Evolutionary conservation across 1,140 invertebrate species (phyloP).

Genomic region (Macrosteles quadrilineatus): DNA sequence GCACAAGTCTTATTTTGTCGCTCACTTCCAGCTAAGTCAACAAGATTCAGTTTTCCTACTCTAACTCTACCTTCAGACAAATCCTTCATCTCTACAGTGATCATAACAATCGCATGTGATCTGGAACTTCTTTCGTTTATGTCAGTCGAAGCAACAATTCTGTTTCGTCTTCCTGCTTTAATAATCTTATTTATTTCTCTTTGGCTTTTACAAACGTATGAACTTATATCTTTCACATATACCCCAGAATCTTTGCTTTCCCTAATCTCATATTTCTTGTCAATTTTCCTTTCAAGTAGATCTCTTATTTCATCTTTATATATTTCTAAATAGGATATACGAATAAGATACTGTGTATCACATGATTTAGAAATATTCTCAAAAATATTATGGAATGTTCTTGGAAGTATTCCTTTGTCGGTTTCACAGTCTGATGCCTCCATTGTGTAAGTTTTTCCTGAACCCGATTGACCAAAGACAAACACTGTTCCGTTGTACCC

Average conservation of each 20-base stretch:
- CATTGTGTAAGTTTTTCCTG: slow-evolving; percentile 96
- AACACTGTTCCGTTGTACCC: slow-evolving; percentile 98
- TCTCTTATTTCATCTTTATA: slow-evolving; percentile 92
- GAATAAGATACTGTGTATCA: slow-evolving; percentile 88
- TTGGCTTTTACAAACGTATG: slow-evolving; percentile 86
- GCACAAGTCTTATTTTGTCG: slow-evolving; percentile 90
- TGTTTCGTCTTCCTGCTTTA: slow-evolving; percentile 84
- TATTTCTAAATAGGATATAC: slow-evolving; percentile 92
- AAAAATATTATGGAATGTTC: slow-evolving; percentile 96
- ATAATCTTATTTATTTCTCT: slow-evolving; percentile 88
- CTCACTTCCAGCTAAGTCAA: slow-evolving; percentile 85
- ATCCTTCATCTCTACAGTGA: slow-evolving; percentile 71
- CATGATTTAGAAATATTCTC: slow-evolving; percentile 83
- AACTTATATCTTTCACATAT: slow-evolving; percentile 90
- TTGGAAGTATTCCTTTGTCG: slow-evolving; percentile 71
- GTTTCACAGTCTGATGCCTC: slow-evolving; percentile 63
- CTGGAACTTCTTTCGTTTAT: slow-evolving; percentile 99
- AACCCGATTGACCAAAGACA: slow-evolving; percentile 96
- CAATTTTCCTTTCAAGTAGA: slow-evolving; percentile 80
- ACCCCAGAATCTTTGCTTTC: slow-evolving; percentile 88
- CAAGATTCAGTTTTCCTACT: slow-evolving; percentile 73
- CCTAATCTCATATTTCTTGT: slow-evolving; percentile 67
- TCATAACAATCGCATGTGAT: slow-evolving; percentile 98
- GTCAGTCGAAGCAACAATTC: slow-evolving; percentile 88
- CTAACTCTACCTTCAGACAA: slow-evolving; percentile 56